Conservation (phyloP, 2,113 vertebrate species). For the Ursus arctos region DNA sequence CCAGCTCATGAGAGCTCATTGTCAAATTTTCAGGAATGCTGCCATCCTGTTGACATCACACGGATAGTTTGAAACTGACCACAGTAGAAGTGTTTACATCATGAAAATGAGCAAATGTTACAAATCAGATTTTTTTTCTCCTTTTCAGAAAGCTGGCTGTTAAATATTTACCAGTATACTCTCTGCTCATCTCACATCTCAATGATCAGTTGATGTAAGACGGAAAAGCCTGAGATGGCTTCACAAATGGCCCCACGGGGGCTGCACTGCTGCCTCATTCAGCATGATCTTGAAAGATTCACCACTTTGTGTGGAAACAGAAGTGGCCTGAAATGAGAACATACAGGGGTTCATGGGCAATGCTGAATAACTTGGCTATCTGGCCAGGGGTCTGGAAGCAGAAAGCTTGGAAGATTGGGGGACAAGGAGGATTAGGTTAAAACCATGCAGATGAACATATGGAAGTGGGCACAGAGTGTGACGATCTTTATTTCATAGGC, state of each 20-base stretch:
- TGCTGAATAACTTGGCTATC: background rate
- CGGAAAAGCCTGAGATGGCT: background rate
- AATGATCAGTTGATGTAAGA: background rate
- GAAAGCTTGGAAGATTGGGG: background rate
- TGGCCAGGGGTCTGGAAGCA: background rate
- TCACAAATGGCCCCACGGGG: background rate
- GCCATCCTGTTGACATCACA: background rate
- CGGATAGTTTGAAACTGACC: background rate
- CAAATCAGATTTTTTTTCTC: background rate
- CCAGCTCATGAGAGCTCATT: background rate
- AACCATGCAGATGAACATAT: background rate
- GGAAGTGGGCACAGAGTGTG: background rate
- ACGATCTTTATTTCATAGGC: background rate
- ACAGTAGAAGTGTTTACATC: background rate
- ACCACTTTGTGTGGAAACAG: background rate
- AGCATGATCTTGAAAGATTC: background rate
- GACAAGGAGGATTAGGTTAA: background rate
- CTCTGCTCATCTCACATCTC: background rate
- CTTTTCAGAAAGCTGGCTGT: background rate
- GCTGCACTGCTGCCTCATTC: background rate
- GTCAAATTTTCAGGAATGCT: constrained; percentile 1
- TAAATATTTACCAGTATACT: background rate
- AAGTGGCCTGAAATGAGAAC: constrained; percentile 8
- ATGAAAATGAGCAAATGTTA: background rate
- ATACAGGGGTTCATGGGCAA: background rate